A percentile compares a stretch with the other conserved stretches of the same genome.
Conservation (phyloP, 1,140 invertebrate species). For the Anadara kagoshimensis region DNA sequence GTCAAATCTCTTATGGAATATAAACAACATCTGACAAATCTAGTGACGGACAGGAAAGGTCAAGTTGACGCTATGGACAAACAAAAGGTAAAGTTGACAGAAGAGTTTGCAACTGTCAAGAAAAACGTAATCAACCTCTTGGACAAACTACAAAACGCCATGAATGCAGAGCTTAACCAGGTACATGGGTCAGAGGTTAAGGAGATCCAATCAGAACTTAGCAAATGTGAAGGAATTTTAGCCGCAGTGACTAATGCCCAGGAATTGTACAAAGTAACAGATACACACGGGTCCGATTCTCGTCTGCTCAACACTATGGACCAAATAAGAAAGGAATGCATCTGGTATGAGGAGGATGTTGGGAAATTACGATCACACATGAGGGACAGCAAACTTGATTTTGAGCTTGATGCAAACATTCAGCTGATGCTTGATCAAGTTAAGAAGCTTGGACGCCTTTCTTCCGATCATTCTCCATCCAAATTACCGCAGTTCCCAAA, state of each 20-base stretch:
- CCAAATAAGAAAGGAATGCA: slow-evolving; percentile 22
- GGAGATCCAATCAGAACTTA: slow-evolving; percentile 22
- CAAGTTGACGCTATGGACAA: slow-evolving; percentile 27
- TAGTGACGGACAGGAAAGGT: slow-evolving; percentile 25
- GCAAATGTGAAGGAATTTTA: slow-evolving; percentile 19
- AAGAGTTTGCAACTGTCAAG: slow-evolving; percentile 33
- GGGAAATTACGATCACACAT: slow-evolving; percentile 29
- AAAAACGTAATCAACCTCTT: slow-evolving; percentile 34
- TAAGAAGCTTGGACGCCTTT: slow-evolving; percentile 27
- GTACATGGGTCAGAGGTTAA: slow-evolving; percentile 26
- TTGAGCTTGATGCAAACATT: slow-evolving; percentile 31
- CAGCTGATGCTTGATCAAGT: slow-evolving; percentile 30
- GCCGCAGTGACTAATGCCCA: slow-evolving; percentile 31
- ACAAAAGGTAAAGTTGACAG: slow-evolving; percentile 21
- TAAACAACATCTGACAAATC: slow-evolving; percentile 24
- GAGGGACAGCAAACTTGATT: slow-evolving; percentile 32
- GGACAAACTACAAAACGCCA: slow-evolving; percentile 34
- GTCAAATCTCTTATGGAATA: slow-evolving; percentile 30
- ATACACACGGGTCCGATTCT: slow-evolving; percentile 37
- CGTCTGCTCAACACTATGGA: slow-evolving; percentile 33
- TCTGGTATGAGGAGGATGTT: slow-evolving; percentile 41
- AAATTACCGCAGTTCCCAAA: slow-evolving; percentile 41
- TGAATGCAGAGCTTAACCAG: slow-evolving; percentile 22
- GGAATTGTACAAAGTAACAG: slow-evolving; percentile 27
- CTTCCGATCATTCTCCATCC: slow-evolving; percentile 23